These are phyloP conservation scores for Iphiclides podalirius DNA, from an alignment of 2,888 invertebrate species.

Conservation along the genomic window DNA sequence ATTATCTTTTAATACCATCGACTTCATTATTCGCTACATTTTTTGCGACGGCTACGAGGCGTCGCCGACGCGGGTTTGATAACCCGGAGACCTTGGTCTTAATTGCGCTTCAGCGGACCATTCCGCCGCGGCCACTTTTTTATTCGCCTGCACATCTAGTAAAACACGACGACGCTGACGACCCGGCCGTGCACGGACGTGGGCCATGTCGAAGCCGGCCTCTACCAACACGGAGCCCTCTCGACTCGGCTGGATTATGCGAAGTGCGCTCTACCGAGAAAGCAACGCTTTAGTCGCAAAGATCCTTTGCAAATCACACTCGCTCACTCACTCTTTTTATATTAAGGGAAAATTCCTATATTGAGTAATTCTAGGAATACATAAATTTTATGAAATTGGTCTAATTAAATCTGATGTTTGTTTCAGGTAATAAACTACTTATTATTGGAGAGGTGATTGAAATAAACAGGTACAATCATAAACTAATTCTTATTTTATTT, in stretches of 20 bases:
- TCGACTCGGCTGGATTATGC: conserved; percentile 53
- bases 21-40: conserved; percentile 74
- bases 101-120: conserved; percentile 77
- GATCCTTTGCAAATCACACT: conserved; percentile 50
- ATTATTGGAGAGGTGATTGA: neutral
- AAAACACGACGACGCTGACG: conserved; percentile 66
- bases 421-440: conserved; percentile 50
- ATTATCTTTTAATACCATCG: conserved; percentile 78
- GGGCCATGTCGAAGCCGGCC: conserved; percentile 51
- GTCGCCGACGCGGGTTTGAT: conserved; percentile 76
- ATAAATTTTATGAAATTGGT: neutral
- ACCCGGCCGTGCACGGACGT: conserved; percentile 61
- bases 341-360: neutral
- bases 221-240: conserved; percentile 45
- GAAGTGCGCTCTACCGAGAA: conserved; percentile 65
- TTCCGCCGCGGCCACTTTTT: conserved; percentile 74
- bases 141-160: conserved; percentile 78
- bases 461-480: conserved; percentile 24
- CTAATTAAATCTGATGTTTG: no score
- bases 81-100: conserved; percentile 80
- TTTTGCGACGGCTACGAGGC: conserved; percentile 71
- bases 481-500: conserved; percentile 30
- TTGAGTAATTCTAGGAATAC: neutral
- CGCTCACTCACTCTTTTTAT: conserved; percentile 43
- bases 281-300: conserved; percentile 38